Base-by-base conservation (phyloP, 2,888 invertebrate species). In the Agrilus biguttatus region DNA sequence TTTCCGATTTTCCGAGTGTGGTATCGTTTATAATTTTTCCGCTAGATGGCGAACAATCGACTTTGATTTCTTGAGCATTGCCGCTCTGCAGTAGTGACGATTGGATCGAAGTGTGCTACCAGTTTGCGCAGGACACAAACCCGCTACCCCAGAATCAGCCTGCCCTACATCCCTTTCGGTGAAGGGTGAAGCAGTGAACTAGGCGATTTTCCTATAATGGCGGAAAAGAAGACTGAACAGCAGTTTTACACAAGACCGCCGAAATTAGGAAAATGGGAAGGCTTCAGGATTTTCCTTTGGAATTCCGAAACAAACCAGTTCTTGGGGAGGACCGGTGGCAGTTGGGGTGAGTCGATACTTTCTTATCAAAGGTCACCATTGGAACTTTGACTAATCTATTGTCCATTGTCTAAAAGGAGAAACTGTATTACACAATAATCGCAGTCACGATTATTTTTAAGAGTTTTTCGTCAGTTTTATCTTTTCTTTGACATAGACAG, bases 221-320 rank as follows among this genome's bases (percentile, higher is more conserved):
- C 84, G 79, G 83, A 83, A 68, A 84, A 82, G 73, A 84, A 84
- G 72, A 80, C 80, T 66, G 66, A 66, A 55, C 81, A 82, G 65
- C 82, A 83, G 69, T 86, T 78, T 69, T 87, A 84, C 68, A 67
- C 80, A 59, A 80, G 83, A 54, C 87, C 86, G 55, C 83, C 83
- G 48, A 81, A 82, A 63, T 75, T 87, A 57, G 83, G 84, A 53
- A 79, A 77, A 76, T 88, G 88, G 87, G 85, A 88, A 70, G 75
- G 80, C 59, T 82, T 89, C 72, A 78, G 75, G 67, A 71, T 76
- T 61, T 93, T 92, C 74, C 66, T 93, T 54, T 93, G 85, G 83
- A 89, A 95, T 73, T 78, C 86, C 56, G 90, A 92, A 70, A 91
- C 90, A 49, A 81, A 82, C 61, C 88, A 90, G 71, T 81, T 92